These are phyloP conservation scores for Drosophila sulfurigaster DNA, from an alignment of 1,140 invertebrate species.

Conservation along the genomic window DNA sequence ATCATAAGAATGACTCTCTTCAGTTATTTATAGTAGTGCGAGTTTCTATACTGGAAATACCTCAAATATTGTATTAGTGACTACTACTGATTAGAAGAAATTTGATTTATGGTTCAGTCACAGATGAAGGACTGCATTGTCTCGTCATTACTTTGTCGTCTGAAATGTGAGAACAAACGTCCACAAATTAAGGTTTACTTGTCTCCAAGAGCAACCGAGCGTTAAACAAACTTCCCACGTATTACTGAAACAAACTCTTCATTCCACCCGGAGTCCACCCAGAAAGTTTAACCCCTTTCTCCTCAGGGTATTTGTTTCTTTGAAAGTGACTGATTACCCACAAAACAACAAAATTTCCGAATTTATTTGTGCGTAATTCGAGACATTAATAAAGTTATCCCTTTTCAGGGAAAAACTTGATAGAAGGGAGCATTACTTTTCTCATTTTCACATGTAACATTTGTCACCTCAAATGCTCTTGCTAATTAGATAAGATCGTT, in stretches of 20 bases:
- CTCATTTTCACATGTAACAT: constrained; percentile 59
- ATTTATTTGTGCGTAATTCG: constrained; percentile 70
- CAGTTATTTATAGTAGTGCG: no score
- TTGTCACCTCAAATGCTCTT: constrained; percentile 57
- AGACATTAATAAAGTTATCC: constrained; percentile 66
- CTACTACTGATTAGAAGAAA: neutral
- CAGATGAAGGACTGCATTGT: constrained; percentile 3
- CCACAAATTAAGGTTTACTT: constrained; percentile 22
- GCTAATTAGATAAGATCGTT: constrained; percentile 54
- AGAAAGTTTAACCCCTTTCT: constrained; percentile 38
- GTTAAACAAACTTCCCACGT: constrained; percentile 59
- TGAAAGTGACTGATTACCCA: constrained; percentile 82
- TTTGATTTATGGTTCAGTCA: constrained; percentile 24
- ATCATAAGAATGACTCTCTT: no score
- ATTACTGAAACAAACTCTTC: constrained; percentile 33
- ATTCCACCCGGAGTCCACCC: constrained; percentile 38
- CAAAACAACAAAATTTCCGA: constrained; percentile 76
- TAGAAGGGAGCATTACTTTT: constrained; percentile 36
- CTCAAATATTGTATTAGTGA: neutral
- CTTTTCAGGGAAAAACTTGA: no score
- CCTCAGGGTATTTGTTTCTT: constrained; percentile 57
- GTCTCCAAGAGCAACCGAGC: constrained; percentile 50
- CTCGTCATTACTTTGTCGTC: constrained; percentile 12
- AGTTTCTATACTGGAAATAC: no score
- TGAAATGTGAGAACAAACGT: constrained; percentile 28